Conservation (phyloP, 2,888 invertebrate genomes). For the Germaria angustata region DNA sequence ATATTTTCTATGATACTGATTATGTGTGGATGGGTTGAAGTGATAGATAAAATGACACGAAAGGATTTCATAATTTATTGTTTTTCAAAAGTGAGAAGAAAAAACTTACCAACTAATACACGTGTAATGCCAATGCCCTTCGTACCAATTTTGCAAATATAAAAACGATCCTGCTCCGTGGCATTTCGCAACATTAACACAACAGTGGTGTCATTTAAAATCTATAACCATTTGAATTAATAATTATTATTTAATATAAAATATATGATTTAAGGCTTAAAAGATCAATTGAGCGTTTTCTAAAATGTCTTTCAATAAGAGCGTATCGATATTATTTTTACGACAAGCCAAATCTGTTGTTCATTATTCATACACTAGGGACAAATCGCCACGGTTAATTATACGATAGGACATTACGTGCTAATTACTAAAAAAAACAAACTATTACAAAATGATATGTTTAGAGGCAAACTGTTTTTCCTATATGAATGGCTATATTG, state of each 20-base stretch:
- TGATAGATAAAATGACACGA: conserved; percentile 23
- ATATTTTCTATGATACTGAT: neutral
- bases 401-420: too few species aligned
- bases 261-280: neutral
- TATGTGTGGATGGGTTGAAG: neutral
- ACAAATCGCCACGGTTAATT: too few species aligned
- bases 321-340: too few species aligned
- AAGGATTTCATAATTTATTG: conserved; percentile 39
- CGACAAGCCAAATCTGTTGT: too few species aligned
- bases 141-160: conserved; percentile 74
- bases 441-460: too few species aligned
- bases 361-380: too few species aligned
- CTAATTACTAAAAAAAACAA: too few species aligned
- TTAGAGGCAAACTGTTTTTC: too few species aligned
- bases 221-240: conserved; percentile 40
- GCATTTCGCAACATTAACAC: conserved; percentile 71
- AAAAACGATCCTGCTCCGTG: conserved; percentile 69
- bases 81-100: neutral
- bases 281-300: too few species aligned
- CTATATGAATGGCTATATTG: too few species aligned
- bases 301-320: too few species aligned
- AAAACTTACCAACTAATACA: conserved; percentile 71
- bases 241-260: neutral
- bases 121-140: conserved; percentile 71
- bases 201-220: conserved; percentile 73